Base-by-base conservation (phyloP, 2,888 invertebrate genomes). In the Polymixis flavicincta region DNA sequence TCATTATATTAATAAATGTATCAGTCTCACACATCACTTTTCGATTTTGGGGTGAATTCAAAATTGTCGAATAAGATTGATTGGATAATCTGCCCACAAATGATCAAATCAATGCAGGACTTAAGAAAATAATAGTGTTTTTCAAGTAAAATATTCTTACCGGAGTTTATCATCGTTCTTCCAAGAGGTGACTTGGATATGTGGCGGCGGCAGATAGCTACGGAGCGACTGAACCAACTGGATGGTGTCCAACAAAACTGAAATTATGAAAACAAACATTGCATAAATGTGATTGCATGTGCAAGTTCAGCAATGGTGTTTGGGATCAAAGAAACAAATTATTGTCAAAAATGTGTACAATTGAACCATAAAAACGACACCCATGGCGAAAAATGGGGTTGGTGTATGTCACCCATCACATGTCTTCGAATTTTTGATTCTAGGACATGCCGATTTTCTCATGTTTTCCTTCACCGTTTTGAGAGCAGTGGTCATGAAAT, bases 141-240 rank as follows among this genome's bases (percentile, higher is more conserved):
- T 28, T 13, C 0, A 48, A 50, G 1, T 32, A 5, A 42, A 66
- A 55, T 48, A 22, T 70, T 61, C 86, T 91, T 86, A 96, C 96
- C 96, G 96, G 50, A 96, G 89, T 83, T 96, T 96, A 91, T 98
- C 98, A 93, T 98, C 98, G 91, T 98, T 98, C 94, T 98, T 98
- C 98, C 98, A 98, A 78, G 98, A 98, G 83, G 98, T 98, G 73
- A 98, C 98, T 90, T 98, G 98, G 91, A 98, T 98, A 92, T 98
- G 98, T 11, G 98, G 98, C 48, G 98, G 98, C 76, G 98, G 98
- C 91, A 98, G 94, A 91, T 98, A 98, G 92, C 98, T 98, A 71
- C 98, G 97, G 85, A 98, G 96, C 17, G 98, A 98, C 92, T 98
- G 98, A 76, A 98, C 98, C 91, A 98, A 95, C 93, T 98, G 98